Percentiles rank a stretch among this genome's conserved stretches.
phyloP scores from a whole-genome alignment of 2,113 vertebrate species.

The Ptyas mucosa region DNA sequence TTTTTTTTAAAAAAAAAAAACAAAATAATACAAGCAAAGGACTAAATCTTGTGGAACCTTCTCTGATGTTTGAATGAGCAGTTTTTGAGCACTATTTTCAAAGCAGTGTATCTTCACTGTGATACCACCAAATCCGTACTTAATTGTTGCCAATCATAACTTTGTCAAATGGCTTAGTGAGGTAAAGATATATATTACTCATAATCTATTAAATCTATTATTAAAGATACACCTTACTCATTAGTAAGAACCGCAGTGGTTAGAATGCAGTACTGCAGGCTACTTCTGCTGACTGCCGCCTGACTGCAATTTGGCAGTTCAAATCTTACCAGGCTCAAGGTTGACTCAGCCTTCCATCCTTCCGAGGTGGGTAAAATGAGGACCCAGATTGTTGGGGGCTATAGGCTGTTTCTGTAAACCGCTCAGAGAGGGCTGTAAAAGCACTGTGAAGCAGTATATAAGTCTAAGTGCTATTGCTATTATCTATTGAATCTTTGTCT shows the following conservation, averaged over 20 bases:
- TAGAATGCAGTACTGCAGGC: no score
- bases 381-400: no score
- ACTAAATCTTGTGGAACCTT: not conserved
- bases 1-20: not conserved
- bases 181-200: not conserved
- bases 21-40: not conserved
- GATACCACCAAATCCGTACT: not conserved
- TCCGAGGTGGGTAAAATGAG: no score
- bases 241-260: not conserved
- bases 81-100: not conserved
- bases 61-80: not conserved
- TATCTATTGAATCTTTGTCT: not conserved
- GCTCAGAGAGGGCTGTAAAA: no score
- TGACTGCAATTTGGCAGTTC: no score
- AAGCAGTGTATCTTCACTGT: not conserved
- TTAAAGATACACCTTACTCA: not conserved
- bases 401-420: no score
- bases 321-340: no score
- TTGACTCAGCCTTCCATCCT: no score
- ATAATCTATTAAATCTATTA: not conserved
- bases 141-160: not conserved
- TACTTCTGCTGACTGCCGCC: no score
- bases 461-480: no score
- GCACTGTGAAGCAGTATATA: no score
- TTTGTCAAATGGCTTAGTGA: not conserved